Conservation (phyloP, 2,113 vertebrate species). For the Pardalotus punctatus region DNA sequence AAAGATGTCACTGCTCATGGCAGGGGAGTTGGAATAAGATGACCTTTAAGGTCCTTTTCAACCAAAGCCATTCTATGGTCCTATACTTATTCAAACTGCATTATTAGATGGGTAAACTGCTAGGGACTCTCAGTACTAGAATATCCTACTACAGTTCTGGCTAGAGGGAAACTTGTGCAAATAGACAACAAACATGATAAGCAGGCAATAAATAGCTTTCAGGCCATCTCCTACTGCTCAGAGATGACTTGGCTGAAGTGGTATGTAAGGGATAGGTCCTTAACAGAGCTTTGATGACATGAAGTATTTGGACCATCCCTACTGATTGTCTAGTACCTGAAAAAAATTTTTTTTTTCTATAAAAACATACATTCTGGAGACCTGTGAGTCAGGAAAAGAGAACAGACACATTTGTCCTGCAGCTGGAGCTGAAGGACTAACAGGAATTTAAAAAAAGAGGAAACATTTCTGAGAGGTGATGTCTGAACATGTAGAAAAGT, state of each 20-base stretch:
- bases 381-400: background rate
- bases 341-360: background rate
- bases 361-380: background rate
- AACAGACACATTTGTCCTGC: background rate
- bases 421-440: background rate
- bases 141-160: background rate
- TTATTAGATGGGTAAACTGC: background rate
- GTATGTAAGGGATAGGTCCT: background rate
- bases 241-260: background rate
- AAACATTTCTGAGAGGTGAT: background rate
- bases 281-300: background rate
- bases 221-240: background rate
- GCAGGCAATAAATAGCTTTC: background rate
- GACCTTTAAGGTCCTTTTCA: background rate
- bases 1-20: rapidly evolving
- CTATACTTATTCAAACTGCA: background rate
- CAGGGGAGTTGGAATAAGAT: background rate
- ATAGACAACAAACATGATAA: background rate
- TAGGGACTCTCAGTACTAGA: background rate
- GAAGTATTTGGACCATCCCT: background rate
- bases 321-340: background rate
- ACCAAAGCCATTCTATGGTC: background rate
- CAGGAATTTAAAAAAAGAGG: background rate
- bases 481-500: background rate
- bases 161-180: background rate